These are phyloP conservation scores for Taurulus bubalis DNA, from an alignment of 2,113 vertebrate genomes.

Conservation along the genomic window DNA sequence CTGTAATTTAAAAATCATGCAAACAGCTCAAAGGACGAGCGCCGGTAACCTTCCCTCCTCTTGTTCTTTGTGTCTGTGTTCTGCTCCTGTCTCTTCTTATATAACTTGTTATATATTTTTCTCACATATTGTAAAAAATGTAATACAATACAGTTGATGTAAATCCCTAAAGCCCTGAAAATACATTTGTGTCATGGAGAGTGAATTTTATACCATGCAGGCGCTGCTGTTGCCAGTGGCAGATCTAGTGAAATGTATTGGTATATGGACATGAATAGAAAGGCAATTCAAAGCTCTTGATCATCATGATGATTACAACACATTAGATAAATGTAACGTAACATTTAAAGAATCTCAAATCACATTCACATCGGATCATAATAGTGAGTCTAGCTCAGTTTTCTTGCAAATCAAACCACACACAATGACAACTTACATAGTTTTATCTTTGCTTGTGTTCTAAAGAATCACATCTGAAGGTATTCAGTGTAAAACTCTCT, in stretches of 20 bases:
- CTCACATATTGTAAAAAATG: no score
- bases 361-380: neutral
- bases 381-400: neutral
- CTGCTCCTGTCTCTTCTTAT: neutral
- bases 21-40: conserved; percentile 40
- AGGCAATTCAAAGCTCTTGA: neutral
- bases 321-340: neutral
- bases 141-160: neutral
- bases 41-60: neutral
- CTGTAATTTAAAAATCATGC: conserved; percentile 76
- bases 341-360: neutral
- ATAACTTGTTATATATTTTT: neutral
- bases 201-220: neutral
- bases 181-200: neutral
- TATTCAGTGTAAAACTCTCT: neutral
- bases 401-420: neutral
- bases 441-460: neutral
- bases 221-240: no score
- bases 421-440: neutral
- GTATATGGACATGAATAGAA: neutral
- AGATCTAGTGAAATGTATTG: neutral
- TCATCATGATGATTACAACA: neutral
- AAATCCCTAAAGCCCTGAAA: neutral
- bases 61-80: neutral
- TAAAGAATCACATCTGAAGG: neutral